Percentiles rank a stretch among this genome's conserved stretches.
Conservation (phyloP, 2,797 vertebrate genomes). For the Pelodytes ibericus region DNA sequence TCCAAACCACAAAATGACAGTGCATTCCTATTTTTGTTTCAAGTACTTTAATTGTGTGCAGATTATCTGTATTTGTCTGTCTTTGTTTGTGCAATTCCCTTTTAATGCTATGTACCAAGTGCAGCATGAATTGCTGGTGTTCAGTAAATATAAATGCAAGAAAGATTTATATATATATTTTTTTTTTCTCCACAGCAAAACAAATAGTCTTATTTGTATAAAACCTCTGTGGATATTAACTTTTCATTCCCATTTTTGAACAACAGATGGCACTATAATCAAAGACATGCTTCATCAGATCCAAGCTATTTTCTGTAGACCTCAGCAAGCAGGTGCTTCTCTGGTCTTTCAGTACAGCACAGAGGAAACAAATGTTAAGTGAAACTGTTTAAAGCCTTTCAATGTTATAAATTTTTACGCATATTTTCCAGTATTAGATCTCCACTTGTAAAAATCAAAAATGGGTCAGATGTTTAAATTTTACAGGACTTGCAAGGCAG, state of each 20-base stretch:
- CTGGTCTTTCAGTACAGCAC: slow-evolving; percentile 38
- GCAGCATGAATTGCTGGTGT: too few species aligned
- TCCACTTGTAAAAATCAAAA: slow-evolving; percentile 67
- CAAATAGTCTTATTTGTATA: too few species aligned
- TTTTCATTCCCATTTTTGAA: slow-evolving; percentile 20
- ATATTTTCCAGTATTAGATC: slow-evolving; percentile 60
- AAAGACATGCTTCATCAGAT: background rate
- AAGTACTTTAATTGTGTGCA: too few species aligned
- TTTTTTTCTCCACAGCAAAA: too few species aligned
- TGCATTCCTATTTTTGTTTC: too few species aligned
- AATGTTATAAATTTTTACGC: slow-evolving; percentile 56
- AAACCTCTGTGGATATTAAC: too few species aligned
- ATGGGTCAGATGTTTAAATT: slow-evolving; percentile 66
- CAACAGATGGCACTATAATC: slow-evolving; percentile 69
- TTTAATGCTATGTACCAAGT: too few species aligned
- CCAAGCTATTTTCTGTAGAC: background rate
- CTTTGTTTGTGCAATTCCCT: too few species aligned
- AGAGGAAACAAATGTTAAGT: slow-evolving; percentile 57
- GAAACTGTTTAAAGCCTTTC: slow-evolving; percentile 60
- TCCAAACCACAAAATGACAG: too few species aligned
- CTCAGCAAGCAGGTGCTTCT: slow-evolving; percentile 64
- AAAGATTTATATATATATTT: too few species aligned
- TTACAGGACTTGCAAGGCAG: slow-evolving; percentile 65
- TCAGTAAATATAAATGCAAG: too few species aligned
- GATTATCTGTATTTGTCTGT: too few species aligned